Evolutionary conservation across 2,797 vertebrate genomes (phyloP), one percentile per base, ranked within the genome.

Genomic region (Manis crassicaudata): DNA sequence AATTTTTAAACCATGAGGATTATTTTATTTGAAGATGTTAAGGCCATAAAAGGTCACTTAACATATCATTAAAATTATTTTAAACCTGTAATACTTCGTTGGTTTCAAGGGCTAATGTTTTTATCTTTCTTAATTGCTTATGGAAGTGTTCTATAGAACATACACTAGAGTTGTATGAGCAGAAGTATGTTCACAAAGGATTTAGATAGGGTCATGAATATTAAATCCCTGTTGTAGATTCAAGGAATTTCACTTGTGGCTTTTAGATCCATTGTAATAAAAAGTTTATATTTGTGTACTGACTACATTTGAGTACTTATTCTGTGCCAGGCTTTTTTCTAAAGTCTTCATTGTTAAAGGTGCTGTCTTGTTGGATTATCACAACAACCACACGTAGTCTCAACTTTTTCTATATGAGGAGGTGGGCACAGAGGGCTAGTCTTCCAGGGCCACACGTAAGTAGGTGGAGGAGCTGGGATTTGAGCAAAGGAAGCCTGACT

Each of bases 11-110:
- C 8, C 18, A 70, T 63, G 37, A 40, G 37, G 52, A 77, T 94
- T 88, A 40, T 60, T 92, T 96, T 86, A 27, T 85, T 84, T 75
- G 43, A 88, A 67, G 46, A 86, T 63, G 11, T 90, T 92, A 54
- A 65, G 50, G 16, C 67, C 18, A 54, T 83, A 80, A 87, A 88
- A 37, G 79, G 1, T 82, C 40, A 56, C 29, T 81, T 90, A 72
- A 60, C 4, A 25, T 84, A 3, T 89, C 46, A 52, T 90, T 82
- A 76, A 85, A 84, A 76, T 85, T 18, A 92, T 89, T 77, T 95
- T 67, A 72, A 85, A 92, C 63, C 27, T 10, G 25, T 85, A 83
- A 54, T 29, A 76, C 62, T 88, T 75, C 8, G 65, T 52, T 91
- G 95, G 52, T 88, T 94, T 23, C 8, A 52, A 23, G 7, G 85